Base-by-base conservation (phyloP, 2,888 invertebrate genomes). In the Dolomedes plantarius region DNA sequence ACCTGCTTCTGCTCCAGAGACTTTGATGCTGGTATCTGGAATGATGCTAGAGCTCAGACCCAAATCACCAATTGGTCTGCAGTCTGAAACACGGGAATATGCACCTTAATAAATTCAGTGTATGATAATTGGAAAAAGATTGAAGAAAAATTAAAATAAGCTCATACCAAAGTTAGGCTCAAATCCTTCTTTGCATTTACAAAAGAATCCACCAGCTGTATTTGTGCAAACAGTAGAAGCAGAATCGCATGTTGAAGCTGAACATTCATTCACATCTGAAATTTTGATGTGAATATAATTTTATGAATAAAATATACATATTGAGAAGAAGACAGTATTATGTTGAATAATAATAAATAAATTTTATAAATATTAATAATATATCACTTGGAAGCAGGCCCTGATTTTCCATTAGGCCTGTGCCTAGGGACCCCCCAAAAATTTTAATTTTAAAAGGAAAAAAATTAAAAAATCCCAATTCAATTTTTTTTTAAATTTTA, bases 211-310 rank as follows among this genome's bases (percentile, higher is more conserved):
- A 62, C 97, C 97, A 67, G 95, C 94, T 5, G 95, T 95, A 90
- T 98, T 98, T 89, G 95, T 94, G 91, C 97, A 97, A 91, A 97
- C 96, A 0, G 97, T 97, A 0, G 97, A 97, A 0, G 96, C 95
- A 29, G 95, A 92, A 90, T 97, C 97, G 91, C 97, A 98, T 91
- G 97, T 97, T 85, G 95, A 96, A 88, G 94, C 95, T 3, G 89
- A 88, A 91, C 97, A 97, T 92, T 97, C 97, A 90, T 97, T 97
- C 87, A 97, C 95, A 91, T 97, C 97, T 93, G 62, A 89, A 77
- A 87, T 56, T 23, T 23, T 16, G 3, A 46, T 2, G 16, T 13
- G 36, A 36, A n/a, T n/a, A n/a, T n/a, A n/a, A n/a, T n/a, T n/a
- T n/a, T n/a, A n/a, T n/a, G n/a, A n/a, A n/a, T n/a, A n/a, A 36